These are phyloP conservation scores for Drosophila elegans DNA, from an alignment of 1,140 invertebrate species.

Conservation along the genomic window DNA sequence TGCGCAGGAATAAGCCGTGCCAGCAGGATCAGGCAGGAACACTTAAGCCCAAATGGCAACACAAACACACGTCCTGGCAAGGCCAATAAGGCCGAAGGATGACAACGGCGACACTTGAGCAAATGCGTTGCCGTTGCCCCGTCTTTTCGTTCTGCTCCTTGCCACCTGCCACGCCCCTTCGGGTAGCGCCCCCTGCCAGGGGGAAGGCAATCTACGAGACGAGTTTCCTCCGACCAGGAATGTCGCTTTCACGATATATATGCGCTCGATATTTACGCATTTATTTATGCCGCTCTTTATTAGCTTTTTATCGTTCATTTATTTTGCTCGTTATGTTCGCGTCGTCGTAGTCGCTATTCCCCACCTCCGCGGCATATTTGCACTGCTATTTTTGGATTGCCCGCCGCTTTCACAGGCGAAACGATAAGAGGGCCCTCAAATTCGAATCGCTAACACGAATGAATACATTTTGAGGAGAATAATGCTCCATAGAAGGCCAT, in stretches of 20 bases:
- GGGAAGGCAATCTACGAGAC: slow-evolving; percentile 51
- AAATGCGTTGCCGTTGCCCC: slow-evolving; percentile 28
- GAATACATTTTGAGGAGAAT: neutral
- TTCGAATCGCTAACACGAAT: slow-evolving; percentile 1
- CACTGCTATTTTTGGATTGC: slow-evolving; percentile 37
- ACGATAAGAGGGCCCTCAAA: slow-evolving; percentile 6
- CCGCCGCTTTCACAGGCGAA: slow-evolving; percentile 1
- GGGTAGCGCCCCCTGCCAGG: neutral
- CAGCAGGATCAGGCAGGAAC: slow-evolving; percentile 33
- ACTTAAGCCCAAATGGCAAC: slow-evolving; percentile 57
- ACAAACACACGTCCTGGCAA: slow-evolving; percentile 59
- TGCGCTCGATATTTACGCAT: slow-evolving; percentile 68
- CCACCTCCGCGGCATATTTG: slow-evolving; percentile 34
- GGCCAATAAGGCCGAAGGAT: slow-evolving; percentile 23
- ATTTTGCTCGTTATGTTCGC: slow-evolving; percentile 72
- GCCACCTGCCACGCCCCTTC: slow-evolving; percentile 1
- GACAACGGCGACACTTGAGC: slow-evolving; percentile 36
- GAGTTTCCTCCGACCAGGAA: slow-evolving; percentile 4
- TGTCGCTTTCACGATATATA: slow-evolving; percentile 32
- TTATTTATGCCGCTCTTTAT: slow-evolving; percentile 80
- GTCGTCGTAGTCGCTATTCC: slow-evolving; percentile 22
- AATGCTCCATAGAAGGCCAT: slow-evolving; percentile 29
- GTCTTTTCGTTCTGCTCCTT: slow-evolving; percentile 6
- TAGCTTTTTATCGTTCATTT: slow-evolving; percentile 81
- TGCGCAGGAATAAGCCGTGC: slow-evolving; percentile 7